Conservation (phyloP, 1,140 invertebrate species). For the Pogonognathellus flavescens region DNA sequence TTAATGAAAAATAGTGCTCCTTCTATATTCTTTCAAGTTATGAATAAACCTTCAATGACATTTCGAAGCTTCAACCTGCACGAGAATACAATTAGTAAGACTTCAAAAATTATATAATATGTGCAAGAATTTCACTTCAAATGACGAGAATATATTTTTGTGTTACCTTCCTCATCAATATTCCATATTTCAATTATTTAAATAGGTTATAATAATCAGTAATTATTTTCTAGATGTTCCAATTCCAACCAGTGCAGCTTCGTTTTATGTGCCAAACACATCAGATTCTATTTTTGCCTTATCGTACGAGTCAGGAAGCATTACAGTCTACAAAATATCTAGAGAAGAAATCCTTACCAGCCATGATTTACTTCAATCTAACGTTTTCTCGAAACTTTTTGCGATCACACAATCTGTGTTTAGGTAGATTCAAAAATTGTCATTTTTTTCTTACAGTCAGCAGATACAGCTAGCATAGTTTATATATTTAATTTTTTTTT, state of each 20-base stretch:
- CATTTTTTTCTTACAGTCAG: slow-evolving; percentile 3
- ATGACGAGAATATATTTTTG: too few species aligned
- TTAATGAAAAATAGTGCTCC: slow-evolving; percentile 57
- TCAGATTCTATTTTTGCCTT: slow-evolving; percentile 63
- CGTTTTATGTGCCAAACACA: slow-evolving; percentile 43
- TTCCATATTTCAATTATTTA: too few species aligned
- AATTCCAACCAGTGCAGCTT: slow-evolving; percentile 61
- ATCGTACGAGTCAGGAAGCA: slow-evolving; percentile 62
- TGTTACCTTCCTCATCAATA: too few species aligned
- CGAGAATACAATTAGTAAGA: slow-evolving; percentile 65
- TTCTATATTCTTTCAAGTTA: slow-evolving; percentile 65
- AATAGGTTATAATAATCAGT: too few species aligned
- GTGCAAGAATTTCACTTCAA: too few species aligned
- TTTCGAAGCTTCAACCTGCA: slow-evolving; percentile 59
- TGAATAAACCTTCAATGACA: slow-evolving; percentile 57
- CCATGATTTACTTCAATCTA: slow-evolving; percentile 65
- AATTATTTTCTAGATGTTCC: slow-evolving; percentile 61
- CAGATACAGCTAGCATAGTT: background rate
- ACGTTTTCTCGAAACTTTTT: slow-evolving; percentile 57
- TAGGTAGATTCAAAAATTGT: slow-evolving; percentile 50
- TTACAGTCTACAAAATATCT: slow-evolving; percentile 58
- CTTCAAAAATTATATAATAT: background rate
- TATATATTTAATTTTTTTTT: background rate
- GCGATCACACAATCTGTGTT: slow-evolving; percentile 56
- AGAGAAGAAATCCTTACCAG: slow-evolving; percentile 58